Evolutionary conservation across 2,113 vertebrate genomes (phyloP), one percentile per base, ranked within the genome.

Genomic region (Cranoglanis bouderius): DNA sequence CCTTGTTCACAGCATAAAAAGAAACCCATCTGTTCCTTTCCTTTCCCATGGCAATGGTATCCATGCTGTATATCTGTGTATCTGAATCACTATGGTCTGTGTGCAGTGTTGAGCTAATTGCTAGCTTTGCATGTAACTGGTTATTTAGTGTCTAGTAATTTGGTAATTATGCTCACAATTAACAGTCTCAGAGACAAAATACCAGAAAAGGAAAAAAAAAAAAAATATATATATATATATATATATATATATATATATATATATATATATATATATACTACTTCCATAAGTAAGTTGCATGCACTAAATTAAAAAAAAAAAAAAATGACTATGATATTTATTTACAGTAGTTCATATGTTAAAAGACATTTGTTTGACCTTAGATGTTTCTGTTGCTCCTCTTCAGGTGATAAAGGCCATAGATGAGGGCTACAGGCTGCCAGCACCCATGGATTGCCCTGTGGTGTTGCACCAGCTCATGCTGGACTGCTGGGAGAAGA

Each of bases 401-500:
- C 72, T 38, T 38, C 93, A 99, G 98, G 98, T 99, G 90, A 99
- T 99, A 93, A 99, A 99, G 0, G 98, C 98, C 83, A 98, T 99
- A 0, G 98, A 99, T 94, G 98, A 99, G 94, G 98, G 99, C 90
- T 99, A 99, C 94, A 94, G 98, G 90, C 97, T 99, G 53, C 98
- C 98, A 0, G 97, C 98, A 1, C 98, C 98, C 82, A 99, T 99
- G 98, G 98, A 99, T 95, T 99, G 98, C 85, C 98, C 98, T 0
- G 95, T 97, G 0, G 96, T 98, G 63, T 95, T 99, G 78, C 98
- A 99, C 93, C 98, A 99, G 93, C 97, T 99, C 88, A 99, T 99
- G 98, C 93, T 99, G 91, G 98, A 98, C 94, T 99, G 98, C 93
- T 99, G 98, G 98, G 98, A 99, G 95, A 99, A 99, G 92, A 98